Evolutionary conservation across 2,113 vertebrate genomes (phyloP), one percentile per base, ranked within the genome.

Genomic region (Oenanthe oenanthe): DNA sequence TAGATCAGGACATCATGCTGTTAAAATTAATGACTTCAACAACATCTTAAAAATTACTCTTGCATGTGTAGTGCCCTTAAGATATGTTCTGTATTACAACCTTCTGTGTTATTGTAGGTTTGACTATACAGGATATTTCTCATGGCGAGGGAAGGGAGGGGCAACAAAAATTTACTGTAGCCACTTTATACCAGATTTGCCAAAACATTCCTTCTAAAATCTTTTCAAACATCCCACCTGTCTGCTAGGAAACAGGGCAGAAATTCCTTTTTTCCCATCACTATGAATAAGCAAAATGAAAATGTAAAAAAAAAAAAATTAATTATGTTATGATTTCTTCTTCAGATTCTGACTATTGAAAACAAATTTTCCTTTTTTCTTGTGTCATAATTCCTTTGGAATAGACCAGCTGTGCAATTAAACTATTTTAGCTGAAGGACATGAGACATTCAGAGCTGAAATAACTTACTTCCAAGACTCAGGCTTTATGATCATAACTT

Each of bases 331-430:
- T 62, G 32, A 93, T 57, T 72, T 95, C 57, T 61, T 93, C 31
- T 92, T 90, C 91, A 89, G 51, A 90, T 79, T 54, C 73, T 56
- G 43, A 45, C 38, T 61, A 47, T 45, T 82, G 76, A 84, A 92
- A 82, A 57, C 68, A 24, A 8, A 10, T 17, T 88, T 89, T 70
- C 51, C 8, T 81, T 75, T 79, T 89, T 88, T 65, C 80, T 83
- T 93, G 22, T 87, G 45, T 66, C 67, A 62, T 85, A 63, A 95
- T 95, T 97, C 63, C 72, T 92, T 95, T 86, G 73, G 57, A 91
- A 58, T 60, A 85, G 38, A 70, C 61, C 63, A 92, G 17, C 26
- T 82, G 50, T 62, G 51, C 48, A 75, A 68, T 89, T 32, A 80
- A 96, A 90, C 43, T 92, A 60, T 93, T 93, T 87, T 82, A 89